Evolutionary conservation across 2,113 vertebrate genomes (phyloP), one percentile per base, ranked within the genome.

Genomic region (Pangasianodon hypophthalmus): DNA sequence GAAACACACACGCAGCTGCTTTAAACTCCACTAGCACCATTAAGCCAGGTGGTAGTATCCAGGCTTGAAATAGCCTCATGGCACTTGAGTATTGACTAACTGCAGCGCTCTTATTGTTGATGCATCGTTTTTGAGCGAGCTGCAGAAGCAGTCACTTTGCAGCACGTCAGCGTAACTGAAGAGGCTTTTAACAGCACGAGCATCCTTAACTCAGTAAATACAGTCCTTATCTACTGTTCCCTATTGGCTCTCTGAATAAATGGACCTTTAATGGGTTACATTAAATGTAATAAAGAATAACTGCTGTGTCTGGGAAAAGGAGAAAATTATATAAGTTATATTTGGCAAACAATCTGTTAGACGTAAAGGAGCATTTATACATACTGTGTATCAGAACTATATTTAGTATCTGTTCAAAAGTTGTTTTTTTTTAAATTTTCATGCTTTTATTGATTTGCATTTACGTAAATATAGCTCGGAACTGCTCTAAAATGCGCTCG

Each of bases 81-180:
- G 90, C 50, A 3, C 82, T 67, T 93, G 92, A 93, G 88, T 58
- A 91, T 90, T 77, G n/a, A 50, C 92, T 58, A 82, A 84, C 44
- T 26, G 1, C n/a, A 50, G 44, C 83, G 60, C 69, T 64, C 56
- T 41, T 46, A 19, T 24, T 93, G 86, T n/a, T 26, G 75, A 54
- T 89, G n/a, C 50, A 16, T 21, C 9, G 7, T 44, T 82, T 86
- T 86, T 86, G 46, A 81, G 52, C 37, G 46, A 48, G 16, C 37
- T 69, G 82, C 85, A 87, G 80, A 87, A 87, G 37, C 32, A 87
- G 56, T 44, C 29, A 50, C 81, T 80, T 91, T 89, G 73, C 86
- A 60, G 81, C 52, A 37, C 29, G 29, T 91, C 88, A 90, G 86
- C 86, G 32, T 54, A 69, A 86, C 26, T 58, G 46, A 62, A 46